phyloP scores from a whole-genome alignment of 2,888 invertebrate genomes.

The Luperina nickerlii region DNA sequence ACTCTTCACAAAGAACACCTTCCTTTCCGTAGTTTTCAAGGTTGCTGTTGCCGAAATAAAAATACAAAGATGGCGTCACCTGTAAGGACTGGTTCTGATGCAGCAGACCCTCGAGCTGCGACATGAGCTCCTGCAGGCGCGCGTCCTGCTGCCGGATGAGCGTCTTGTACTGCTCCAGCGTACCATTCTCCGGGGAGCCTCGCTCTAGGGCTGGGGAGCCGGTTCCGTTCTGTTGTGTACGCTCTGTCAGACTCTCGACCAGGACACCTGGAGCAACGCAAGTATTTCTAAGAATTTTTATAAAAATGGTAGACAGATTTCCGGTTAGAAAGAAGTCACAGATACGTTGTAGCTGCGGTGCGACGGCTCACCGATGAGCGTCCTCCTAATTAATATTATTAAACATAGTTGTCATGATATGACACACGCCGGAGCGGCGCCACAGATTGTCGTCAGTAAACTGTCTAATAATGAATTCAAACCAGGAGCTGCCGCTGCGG shows the following conservation, averaged over 20 bases:
- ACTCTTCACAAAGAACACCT: no score
- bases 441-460: no score
- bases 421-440: no score
- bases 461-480: no score
- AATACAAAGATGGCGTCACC: constrained; percentile 73
- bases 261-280: constrained; percentile 74
- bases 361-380: no score
- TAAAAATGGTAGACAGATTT: no score
- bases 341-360: no score
- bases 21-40: neutral
- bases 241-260: constrained; percentile 74
- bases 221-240: constrained; percentile 70
- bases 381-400: no score
- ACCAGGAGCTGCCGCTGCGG: no score
- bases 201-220: constrained; percentile 59
- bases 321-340: no score
- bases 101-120: constrained; percentile 85
- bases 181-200: constrained; percentile 81
- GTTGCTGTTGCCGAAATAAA: neutral
- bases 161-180: constrained; percentile 95
- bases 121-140: constrained; percentile 90
- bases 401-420: no score
- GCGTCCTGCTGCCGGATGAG: constrained; percentile 96
- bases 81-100: constrained; percentile 81
- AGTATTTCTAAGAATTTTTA: no score